phyloP scores from a whole-genome alignment of 2,113 vertebrate genomes.

The Chroicocephalus ridibundus region DNA sequence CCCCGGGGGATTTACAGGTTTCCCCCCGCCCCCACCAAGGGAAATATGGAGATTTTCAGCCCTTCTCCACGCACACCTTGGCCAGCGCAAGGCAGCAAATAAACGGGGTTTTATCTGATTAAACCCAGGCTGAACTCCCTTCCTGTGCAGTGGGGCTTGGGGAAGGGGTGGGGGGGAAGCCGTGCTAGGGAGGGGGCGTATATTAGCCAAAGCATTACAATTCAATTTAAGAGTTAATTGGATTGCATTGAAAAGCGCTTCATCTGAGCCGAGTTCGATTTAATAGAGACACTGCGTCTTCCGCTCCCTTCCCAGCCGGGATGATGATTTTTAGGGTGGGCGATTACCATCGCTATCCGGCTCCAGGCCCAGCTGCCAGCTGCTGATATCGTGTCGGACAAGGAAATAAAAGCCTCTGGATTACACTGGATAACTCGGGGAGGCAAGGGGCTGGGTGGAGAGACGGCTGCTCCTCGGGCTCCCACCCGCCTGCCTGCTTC shows the following conservation, averaged over 20 bases:
- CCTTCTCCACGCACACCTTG: not conserved
- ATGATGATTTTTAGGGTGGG: not conserved
- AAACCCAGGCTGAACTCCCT: slow-evolving; percentile 63
- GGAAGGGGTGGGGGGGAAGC: not conserved
- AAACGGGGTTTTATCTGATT: slow-evolving; percentile 69
- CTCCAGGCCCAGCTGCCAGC: not conserved
- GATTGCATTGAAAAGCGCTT: slow-evolving; percentile 65
- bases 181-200: too few species aligned
- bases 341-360: not conserved
- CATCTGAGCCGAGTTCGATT: slow-evolving; percentile 10
- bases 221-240: slow-evolving; percentile 67
- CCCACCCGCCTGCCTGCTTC: not conserved
- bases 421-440: not conserved
- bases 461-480: not conserved
- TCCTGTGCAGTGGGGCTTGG: not conserved
- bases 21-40: too few species aligned
- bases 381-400: not conserved
- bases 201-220: slow-evolving; percentile 22
- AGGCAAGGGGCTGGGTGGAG: not conserved
- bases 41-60: not conserved
- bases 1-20: not conserved
- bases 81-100: not conserved
- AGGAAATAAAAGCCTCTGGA: slow-evolving; percentile 38
- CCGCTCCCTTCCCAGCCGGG: not conserved
- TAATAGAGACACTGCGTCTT: slow-evolving; percentile 17